phyloP scores from a whole-genome alignment of 2,113 vertebrate genomes.

The Saccopteryx leptura region DNA sequence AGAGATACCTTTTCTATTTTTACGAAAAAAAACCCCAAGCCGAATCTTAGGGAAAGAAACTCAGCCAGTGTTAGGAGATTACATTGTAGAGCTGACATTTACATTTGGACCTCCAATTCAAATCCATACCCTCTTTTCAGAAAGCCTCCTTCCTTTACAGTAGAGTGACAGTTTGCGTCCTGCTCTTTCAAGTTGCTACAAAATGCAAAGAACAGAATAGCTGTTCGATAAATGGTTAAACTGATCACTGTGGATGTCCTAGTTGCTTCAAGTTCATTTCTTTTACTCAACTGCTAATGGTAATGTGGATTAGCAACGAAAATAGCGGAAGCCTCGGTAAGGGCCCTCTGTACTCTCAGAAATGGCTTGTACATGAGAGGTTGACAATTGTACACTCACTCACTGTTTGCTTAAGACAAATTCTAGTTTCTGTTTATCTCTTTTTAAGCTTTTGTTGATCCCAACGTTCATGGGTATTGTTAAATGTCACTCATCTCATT shows the following conservation, averaged over 20 bases:
- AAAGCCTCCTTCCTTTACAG: background rate
- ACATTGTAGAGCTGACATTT: constrained; percentile 13
- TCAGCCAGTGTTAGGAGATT: background rate
- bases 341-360: background rate
- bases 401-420: constrained; percentile 36
- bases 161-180: constrained; percentile 3
- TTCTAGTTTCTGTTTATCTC: constrained; percentile 33
- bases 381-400: constrained; percentile 15
- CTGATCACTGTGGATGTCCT: constrained; percentile 23
- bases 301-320: constrained; percentile 55
- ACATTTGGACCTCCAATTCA: constrained; percentile 27
- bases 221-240: constrained; percentile 58
- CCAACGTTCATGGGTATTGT: constrained; percentile 44
- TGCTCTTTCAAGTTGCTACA: constrained; percentile 53
- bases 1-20: constrained; percentile 17
- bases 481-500: constrained; percentile 58
- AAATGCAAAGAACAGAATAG: constrained; percentile 58
- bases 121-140: constrained; percentile 12
- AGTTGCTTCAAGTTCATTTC: constrained; percentile 50
- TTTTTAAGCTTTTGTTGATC: constrained; percentile 69
- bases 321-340: constrained; percentile 48
- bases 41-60: constrained; percentile 18
- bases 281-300: constrained; percentile 31
- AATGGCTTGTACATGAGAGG: background rate
- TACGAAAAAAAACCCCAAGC: constrained; percentile 20